These are phyloP conservation scores for Myotis daubentonii DNA, from an alignment of 2,797 vertebrate genomes.

Conservation along the genomic window DNA sequence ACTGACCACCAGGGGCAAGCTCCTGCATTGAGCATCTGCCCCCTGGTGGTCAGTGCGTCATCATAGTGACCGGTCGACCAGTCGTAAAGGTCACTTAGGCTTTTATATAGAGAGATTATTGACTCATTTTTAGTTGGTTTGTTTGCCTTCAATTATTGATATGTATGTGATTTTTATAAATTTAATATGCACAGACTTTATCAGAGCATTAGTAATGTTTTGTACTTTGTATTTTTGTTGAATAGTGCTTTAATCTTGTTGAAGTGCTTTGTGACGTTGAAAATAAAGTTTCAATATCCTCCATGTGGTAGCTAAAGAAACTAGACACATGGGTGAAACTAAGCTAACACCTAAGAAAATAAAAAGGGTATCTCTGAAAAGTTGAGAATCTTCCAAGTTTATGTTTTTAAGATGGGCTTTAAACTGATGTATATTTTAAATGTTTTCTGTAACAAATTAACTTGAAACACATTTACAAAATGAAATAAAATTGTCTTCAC, in stretches of 20 bases:
- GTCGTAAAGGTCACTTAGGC: too few species aligned
- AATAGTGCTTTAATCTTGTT: conserved; percentile 33
- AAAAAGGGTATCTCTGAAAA: background rate
- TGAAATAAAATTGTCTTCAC: conserved; percentile 11
- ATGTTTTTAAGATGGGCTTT: background rate
- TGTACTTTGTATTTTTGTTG: conserved; percentile 38
- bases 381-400: background rate
- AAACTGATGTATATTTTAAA: background rate
- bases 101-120: background rate
- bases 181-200: background rate
- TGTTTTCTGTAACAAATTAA: conserved; percentile 45
- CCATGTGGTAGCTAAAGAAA: background rate
- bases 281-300: background rate
- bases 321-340: background rate
- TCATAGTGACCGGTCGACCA: too few species aligned
- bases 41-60: too few species aligned
- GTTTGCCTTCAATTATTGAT: background rate
- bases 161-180: background rate
- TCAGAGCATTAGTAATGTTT: conserved; percentile 42
- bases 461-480: conserved; percentile 32
- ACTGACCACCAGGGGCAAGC: too few species aligned
- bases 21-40: too few species aligned
- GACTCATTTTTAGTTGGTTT: background rate
- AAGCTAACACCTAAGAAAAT: conserved; percentile 5
- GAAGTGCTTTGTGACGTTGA: background rate